A percentile compares a stretch with the other conserved stretches of the same genome.
These are phyloP conservation scores for Tetragonula clypearis DNA, from an alignment of 1,140 invertebrate species.

Conservation along the genomic window DNA sequence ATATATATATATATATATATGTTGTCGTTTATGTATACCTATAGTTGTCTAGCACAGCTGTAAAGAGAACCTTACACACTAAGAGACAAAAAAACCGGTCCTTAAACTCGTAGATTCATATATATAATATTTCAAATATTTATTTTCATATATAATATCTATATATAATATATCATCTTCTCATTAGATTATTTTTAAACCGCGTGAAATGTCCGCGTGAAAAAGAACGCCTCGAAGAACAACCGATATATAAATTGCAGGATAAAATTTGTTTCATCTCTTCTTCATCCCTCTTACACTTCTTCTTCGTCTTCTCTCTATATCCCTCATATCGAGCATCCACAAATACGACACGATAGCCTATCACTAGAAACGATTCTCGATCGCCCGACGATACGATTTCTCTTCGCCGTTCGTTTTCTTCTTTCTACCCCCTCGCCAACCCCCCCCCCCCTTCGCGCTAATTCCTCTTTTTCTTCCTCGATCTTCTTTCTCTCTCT, in stretches of 20 bases:
- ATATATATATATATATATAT: constrained; percentile 51
- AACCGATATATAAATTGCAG: constrained; percentile 66
- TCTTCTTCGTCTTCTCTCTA: neutral
- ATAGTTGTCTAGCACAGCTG: constrained; percentile 81
- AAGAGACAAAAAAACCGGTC: constrained; percentile 68
- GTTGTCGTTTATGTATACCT: constrained; percentile 54
- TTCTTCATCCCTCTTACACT: neutral
- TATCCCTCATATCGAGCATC: constrained; percentile 22
- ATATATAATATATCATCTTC: constrained; percentile 35
- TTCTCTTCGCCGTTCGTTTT: neutral
- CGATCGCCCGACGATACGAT: constrained; percentile 47
- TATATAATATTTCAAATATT: constrained; percentile 57
- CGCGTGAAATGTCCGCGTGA: constrained; percentile 51
- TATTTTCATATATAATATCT: constrained; percentile 60
- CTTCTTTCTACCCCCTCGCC: neutral
- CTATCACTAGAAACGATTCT: constrained; percentile 60
- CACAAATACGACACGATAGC: constrained; percentile 56
- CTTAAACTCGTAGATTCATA: constrained; percentile 63
- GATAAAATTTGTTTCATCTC: constrained; percentile 56
- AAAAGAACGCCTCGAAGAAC: constrained; percentile 61
- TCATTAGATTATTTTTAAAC: constrained; percentile 58
- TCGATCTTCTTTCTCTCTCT: neutral
- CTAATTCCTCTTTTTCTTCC: neutral
- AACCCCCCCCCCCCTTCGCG: neutral
- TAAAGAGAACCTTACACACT: constrained; percentile 77